phyloP scores from a whole-genome alignment of 2,888 invertebrate genomes.

The Calliphora vomitoria region DNA sequence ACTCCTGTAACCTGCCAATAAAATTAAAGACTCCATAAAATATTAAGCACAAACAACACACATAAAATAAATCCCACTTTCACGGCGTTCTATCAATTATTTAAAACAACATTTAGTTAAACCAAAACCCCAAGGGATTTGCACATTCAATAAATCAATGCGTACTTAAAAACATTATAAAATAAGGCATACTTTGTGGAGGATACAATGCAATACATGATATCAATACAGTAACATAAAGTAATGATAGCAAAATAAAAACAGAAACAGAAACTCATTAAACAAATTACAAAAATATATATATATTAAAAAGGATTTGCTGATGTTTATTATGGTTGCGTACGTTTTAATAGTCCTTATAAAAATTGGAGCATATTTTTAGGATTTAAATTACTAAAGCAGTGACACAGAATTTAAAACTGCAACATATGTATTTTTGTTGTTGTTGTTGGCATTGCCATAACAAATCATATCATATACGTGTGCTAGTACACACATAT shows the following conservation, averaged over 20 bases:
- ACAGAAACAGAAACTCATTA: neutral
- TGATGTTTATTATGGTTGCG: neutral
- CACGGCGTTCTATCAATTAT: neutral
- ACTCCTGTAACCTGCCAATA: neutral
- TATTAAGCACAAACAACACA: neutral
- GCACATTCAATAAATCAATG: slow-evolving; percentile 23
- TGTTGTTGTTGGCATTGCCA: neutral
- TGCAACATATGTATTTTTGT: neutral
- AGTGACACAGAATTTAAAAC: neutral
- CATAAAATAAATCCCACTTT: slow-evolving; percentile 6
- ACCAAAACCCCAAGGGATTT: neutral
- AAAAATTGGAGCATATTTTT: slow-evolving; percentile 17
- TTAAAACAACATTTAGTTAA: slow-evolving; percentile 25
- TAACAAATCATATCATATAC: neutral
- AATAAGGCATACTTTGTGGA: neutral
- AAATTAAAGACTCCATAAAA: neutral
- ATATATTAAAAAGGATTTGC: slow-evolving; percentile 16
- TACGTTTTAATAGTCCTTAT: neutral
- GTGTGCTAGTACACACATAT: neutral
- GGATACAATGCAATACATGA: neutral
- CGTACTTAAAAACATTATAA: slow-evolving; percentile 5
- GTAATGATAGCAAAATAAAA: neutral
- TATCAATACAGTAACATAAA: neutral
- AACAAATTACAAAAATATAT: slow-evolving; percentile 11
- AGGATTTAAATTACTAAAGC: neutral